Conservation (phyloP, 2,113 vertebrate species). For the Hassar affinis region DNA sequence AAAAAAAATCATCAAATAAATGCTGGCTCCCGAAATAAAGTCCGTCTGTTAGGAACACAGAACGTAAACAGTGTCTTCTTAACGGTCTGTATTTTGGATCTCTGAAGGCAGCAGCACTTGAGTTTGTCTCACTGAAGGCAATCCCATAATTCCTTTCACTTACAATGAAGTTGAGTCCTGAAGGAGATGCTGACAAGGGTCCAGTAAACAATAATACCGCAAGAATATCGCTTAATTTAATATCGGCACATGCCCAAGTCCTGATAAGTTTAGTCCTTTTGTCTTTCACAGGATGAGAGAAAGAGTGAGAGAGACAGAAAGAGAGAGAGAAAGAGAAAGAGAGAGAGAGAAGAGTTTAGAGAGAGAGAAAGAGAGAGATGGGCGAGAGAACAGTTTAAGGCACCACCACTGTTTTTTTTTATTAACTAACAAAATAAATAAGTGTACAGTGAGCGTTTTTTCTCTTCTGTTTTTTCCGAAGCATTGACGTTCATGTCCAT, state of each 20-base stretch:
- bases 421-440: slow-evolving; percentile 56
- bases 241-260: slow-evolving; percentile 5
- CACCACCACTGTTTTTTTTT: slow-evolving; percentile 79
- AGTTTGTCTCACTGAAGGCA: not conserved
- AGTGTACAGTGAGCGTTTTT: slow-evolving; percentile 50
- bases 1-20: not conserved
- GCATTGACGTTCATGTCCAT: slow-evolving; percentile 35
- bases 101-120: not conserved
- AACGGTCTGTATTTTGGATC: not conserved
- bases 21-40: not conserved
- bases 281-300: slow-evolving; percentile 22
- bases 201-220: not conserved
- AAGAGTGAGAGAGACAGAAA: too few relatives aligned
- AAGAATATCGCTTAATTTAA: not conserved
- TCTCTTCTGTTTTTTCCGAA: slow-evolving; percentile 9
- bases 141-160: slow-evolving; percentile 17
- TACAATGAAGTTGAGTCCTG: not conserved
- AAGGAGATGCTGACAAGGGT: not conserved
- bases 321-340: slow-evolving; percentile 12
- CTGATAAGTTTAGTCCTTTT: slow-evolving; percentile 9
- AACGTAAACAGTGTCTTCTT: not conserved
- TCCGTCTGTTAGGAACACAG: not conserved
- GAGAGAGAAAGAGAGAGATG: slow-evolving; percentile 22
- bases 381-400: slow-evolving; percentile 48
- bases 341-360: slow-evolving; percentile 44